Percentiles rank a stretch among this genome's conserved stretches.
Conservation (phyloP, 2,888 invertebrate species). For the Mycalesis mineus region DNA sequence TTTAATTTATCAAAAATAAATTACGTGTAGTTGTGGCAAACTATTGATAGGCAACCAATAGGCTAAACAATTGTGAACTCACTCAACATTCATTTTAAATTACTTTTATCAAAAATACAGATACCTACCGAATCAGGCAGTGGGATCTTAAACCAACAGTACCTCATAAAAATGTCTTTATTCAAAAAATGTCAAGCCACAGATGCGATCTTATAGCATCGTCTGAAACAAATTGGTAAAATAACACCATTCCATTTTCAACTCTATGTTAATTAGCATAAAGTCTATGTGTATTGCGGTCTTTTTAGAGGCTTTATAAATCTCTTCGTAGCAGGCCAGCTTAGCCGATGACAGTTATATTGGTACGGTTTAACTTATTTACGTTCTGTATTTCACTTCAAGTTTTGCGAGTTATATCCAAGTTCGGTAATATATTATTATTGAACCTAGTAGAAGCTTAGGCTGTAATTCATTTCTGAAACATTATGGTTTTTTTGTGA, state of each 20-base stretch:
- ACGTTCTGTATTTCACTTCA: conserved; percentile 23
- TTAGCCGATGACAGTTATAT: conserved; percentile 26
- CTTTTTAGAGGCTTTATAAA: conserved; percentile 5
- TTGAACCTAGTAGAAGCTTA: no score
- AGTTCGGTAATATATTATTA: not conserved
- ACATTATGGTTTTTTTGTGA: no score
- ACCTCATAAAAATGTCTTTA: conserved; percentile 13
- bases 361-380: conserved; percentile 25
- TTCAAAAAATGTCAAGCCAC: conserved; percentile 12
- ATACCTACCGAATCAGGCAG: no score
- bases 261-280: not conserved
- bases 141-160: no score
- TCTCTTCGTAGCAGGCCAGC: conserved; percentile 17
- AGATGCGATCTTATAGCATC: conserved; percentile 12
- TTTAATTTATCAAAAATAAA: no score
- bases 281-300: not conserved
- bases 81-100: no score
- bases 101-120: no score
- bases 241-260: not conserved
- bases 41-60: no score
- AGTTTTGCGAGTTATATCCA: conserved; percentile 6
- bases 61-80: no score
- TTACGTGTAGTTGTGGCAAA: no score
- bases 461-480: no score
- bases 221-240: conserved; percentile 10